Base-by-base conservation (phyloP, 2,113 vertebrate species). In the Otus sunia region DNA sequence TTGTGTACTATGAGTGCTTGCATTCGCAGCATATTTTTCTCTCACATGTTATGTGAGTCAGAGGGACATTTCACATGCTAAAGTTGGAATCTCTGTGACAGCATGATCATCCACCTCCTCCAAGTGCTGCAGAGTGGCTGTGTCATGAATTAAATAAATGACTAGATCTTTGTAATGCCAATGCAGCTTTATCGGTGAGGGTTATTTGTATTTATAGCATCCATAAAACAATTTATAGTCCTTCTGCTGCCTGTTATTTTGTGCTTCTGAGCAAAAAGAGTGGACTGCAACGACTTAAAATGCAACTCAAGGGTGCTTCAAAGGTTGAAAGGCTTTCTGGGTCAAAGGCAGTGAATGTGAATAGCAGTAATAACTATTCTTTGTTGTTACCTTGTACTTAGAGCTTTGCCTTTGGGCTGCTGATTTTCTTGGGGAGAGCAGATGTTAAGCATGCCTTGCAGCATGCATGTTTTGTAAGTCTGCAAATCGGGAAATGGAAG, bases 161-260 rank as follows among this genome's bases (percentile, higher is more conserved):
- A 69, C 22, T 79, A 93, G 58, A 88, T 86, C 67, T 89, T 97
- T 97, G 74, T 93, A 92, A 96, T 92, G 81, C 69, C 95, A 96
- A 58, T 77, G 81, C 86, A 96, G 77, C 74, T 97, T 97, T 94
- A 98, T 84, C 43, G 53, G 36, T 87, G 84, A 91, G 30, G 60
- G 52, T 68, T 93, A 93, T 95, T 89, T 95, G 69, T 92, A 95
- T 97, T 97, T 98, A 96, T 91, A 92, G 68, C 55, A 82, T 91
- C 87, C 69, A 69, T 94, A 96, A 97, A 95, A 58, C 78, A 96
- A 88, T 95, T 95, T 97, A 95, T 83, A 94, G 83, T 94, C 92
- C 90, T 96, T 83, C 91, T 75, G 74, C 91, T 95, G 72, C 69
- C 53, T 92, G 86, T 91, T 96, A 91, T 90, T 95, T 96, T 97